Evolutionary conservation across 2,113 vertebrate genomes (phyloP).

Genomic region (Sphaerodactylus townsendi): DNA sequence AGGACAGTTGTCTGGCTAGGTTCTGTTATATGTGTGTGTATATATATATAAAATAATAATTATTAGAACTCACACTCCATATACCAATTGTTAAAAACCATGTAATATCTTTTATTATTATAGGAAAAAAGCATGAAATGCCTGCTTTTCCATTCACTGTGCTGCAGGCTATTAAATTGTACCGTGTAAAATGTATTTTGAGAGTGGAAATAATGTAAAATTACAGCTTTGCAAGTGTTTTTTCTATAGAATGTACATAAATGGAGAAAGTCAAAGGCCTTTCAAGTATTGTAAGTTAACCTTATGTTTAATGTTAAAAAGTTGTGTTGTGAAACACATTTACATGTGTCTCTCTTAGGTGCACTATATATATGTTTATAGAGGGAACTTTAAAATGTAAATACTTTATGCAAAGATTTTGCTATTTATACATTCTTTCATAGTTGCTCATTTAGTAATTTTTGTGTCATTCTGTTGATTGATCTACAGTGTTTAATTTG

Average conservation of each 20-base stretch:
- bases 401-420: constrained; percentile 81
- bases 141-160: constrained; percentile 24
- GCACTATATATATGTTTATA: constrained; percentile 78
- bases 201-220: constrained; percentile 52
- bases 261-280: constrained; percentile 54
- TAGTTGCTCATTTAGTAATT: constrained; percentile 57
- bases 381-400: constrained; percentile 75
- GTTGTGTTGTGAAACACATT: constrained; percentile 64
- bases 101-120: constrained; percentile 19
- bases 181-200: constrained; percentile 43
- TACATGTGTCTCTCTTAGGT: constrained; percentile 67
- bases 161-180: constrained; percentile 41
- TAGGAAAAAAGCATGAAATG: constrained; percentile 35
- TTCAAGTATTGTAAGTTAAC: constrained; percentile 69
- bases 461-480: constrained; percentile 42
- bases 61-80: constrained; percentile 33
- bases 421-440: constrained; percentile 79
- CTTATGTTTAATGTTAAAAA: constrained; percentile 59
- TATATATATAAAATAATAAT: background rate
- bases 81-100: constrained; percentile 19
- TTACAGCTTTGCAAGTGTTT: constrained; percentile 57
- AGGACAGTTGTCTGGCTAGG: constrained; percentile 22
- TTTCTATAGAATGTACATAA: constrained; percentile 51
- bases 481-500: constrained; percentile 48
- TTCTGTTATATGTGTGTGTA: constrained; percentile 20